These are phyloP conservation scores for Phenganax marumi DNA, from an alignment of 92 coral and sea anemone genomes.

Conservation along the genomic window DNA sequence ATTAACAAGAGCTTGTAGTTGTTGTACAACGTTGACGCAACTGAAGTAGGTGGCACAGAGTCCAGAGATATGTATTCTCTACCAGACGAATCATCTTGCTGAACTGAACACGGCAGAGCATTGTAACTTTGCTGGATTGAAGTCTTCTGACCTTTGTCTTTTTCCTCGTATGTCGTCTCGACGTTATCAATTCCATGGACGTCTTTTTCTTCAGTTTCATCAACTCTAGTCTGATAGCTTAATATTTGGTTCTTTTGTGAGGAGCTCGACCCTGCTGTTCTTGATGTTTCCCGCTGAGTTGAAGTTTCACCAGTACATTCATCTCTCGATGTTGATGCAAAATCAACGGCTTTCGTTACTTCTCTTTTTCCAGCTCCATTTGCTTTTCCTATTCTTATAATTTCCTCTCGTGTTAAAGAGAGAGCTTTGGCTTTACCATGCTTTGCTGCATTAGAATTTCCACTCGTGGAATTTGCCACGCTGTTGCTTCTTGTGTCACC, in stretches of 20 bases:
- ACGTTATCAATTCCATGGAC: too few relatives aligned
- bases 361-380: background rate
- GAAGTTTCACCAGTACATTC: background rate
- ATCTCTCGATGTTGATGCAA: background rate
- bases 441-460: background rate
- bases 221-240: too few relatives aligned
- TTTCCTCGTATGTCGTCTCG: too few relatives aligned
- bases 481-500: background rate
- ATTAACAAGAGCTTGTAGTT: conserved; percentile 7
- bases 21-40: conserved; percentile 1
- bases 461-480: too few relatives aligned
- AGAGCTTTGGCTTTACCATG: background rate
- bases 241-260: too few relatives aligned
- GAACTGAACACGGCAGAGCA: background rate
- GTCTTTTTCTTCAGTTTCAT: too few relatives aligned
- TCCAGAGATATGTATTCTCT: background rate
- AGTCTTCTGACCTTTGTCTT: too few relatives aligned
- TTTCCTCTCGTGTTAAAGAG: background rate
- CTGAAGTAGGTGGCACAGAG: background rate
- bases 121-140: background rate
- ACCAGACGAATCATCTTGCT: background rate
- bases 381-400: background rate
- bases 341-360: background rate
- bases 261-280: too few relatives aligned
- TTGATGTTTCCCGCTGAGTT: background rate